Percentiles rank a stretch among this genome's conserved stretches.
phyloP scores from a whole-genome alignment of 53 echinoderm and acorn worm species.

The Henricia sp. region DNA sequence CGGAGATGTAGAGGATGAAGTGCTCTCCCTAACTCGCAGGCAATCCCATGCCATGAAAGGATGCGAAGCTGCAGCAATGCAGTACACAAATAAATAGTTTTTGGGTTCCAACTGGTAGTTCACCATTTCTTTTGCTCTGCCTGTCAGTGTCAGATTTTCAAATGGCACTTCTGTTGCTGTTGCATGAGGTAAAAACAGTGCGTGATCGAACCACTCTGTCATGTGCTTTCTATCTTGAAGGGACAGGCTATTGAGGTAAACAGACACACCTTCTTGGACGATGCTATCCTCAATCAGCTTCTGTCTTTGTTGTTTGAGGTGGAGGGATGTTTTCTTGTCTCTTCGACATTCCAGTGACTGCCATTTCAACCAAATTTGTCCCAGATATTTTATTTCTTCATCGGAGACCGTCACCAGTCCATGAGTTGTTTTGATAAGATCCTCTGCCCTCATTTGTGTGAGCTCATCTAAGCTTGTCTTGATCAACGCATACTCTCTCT shows the following conservation, averaged over 20 bases:
- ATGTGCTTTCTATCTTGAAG: not conserved
- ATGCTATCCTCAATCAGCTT: not conserved
- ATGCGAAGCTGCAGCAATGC: not conserved
- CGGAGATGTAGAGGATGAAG: constrained; percentile 10
- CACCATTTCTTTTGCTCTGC: too few species aligned
- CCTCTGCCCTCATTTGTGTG: not conserved
- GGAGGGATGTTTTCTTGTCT: not conserved
- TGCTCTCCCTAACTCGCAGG: constrained; percentile 7
- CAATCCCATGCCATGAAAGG: constrained; percentile 59
- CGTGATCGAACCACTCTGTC: constrained; percentile 25
- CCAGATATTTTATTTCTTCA: constrained; percentile 5
- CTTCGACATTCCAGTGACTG: constrained; percentile 31
- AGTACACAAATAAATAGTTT: constrained; percentile 12
- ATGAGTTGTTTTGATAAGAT: constrained; percentile 22
- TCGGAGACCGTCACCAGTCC: constrained; percentile 15
- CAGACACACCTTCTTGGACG: not conserved
- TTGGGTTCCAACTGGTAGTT: not conserved
- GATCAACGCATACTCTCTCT: constrained; percentile 10
- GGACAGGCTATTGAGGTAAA: not conserved
- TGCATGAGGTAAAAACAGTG: constrained; percentile 12
- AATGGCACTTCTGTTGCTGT: not conserved
- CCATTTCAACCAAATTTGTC: constrained; percentile 44
- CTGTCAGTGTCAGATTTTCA: constrained; percentile 53
- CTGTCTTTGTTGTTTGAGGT: constrained; percentile 33
- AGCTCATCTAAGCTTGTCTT: constrained; percentile 41